Conservation (phyloP, 2,797 vertebrate species). For the Pogonophryne albipinna region DNA sequence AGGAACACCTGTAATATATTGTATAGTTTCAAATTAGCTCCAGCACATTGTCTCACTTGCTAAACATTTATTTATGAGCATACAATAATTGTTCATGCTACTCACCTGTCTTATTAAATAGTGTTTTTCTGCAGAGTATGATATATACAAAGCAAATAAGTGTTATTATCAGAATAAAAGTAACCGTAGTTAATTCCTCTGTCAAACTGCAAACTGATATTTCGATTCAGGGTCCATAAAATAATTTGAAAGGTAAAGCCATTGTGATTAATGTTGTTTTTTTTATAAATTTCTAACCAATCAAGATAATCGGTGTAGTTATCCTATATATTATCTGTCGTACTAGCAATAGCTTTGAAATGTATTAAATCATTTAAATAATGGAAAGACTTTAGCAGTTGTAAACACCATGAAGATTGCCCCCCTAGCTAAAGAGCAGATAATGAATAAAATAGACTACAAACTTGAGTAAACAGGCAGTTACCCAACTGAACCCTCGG, state of each 20-base stretch:
- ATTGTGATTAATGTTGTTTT: not conserved
- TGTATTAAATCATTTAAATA: not conserved
- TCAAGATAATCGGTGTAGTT: not conserved
- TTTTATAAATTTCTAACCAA: not conserved
- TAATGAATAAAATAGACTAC: not conserved
- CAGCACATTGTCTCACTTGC: too few relatives aligned
- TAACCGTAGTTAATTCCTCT: not conserved
- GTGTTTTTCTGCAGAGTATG: too few relatives aligned
- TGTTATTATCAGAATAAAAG: not conserved
- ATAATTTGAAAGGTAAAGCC: not conserved
- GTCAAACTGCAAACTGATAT: not conserved
- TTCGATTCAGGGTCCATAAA: too few relatives aligned
- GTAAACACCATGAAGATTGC: not conserved
- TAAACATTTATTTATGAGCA: too few relatives aligned
- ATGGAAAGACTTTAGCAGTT: not conserved
- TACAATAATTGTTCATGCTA: too few relatives aligned
- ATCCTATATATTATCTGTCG: not conserved
- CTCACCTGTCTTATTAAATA: too few relatives aligned
- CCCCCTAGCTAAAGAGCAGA: not conserved
- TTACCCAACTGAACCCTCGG: conserved; percentile 43
- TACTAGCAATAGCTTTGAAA: not conserved
- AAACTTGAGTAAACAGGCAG: conserved; percentile 34
- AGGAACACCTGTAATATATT: not conserved
- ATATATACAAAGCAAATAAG: not conserved
- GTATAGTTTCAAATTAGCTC: too few relatives aligned